Evolutionary conservation across 2,888 invertebrate genomes (phyloP).

Genomic region (Agonopterix arenella): DNA sequence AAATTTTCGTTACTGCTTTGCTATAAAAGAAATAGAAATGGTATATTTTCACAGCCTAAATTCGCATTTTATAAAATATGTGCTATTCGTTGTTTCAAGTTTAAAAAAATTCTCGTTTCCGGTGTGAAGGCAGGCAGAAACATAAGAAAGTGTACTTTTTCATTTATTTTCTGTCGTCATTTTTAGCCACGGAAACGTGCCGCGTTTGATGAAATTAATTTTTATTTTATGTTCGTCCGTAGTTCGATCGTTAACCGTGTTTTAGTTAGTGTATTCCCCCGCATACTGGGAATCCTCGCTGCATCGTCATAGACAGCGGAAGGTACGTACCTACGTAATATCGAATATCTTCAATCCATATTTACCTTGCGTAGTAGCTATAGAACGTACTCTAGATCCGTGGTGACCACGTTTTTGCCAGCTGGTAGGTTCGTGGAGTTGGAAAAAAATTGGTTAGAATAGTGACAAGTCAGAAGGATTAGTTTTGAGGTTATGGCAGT

Average conservation of each 20-base stretch:
- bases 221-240: conserved; percentile 55
- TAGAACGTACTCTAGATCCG: conserved; percentile 37
- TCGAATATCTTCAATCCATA: conserved; percentile 63
- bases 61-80: conserved; percentile 35
- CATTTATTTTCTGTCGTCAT: conserved; percentile 74
- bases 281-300: conserved; percentile 29
- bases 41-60: conserved; percentile 43
- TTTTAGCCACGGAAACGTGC: conserved; percentile 60
- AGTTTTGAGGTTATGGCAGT: conserved; percentile 23
- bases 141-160: conserved; percentile 71
- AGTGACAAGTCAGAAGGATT: conserved; percentile 13
- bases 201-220: conserved; percentile 52
- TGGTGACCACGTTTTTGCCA: conserved; percentile 73
- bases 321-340: conserved; percentile 60
- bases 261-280: conserved; percentile 35
- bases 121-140: conserved; percentile 71
- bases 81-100: conserved; percentile 41
- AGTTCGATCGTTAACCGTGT: conserved; percentile 37
- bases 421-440: conserved; percentile 59
- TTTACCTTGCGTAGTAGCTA: conserved; percentile 50
- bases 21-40: conserved; percentile 42
- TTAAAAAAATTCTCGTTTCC: conserved; percentile 64
- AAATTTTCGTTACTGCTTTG: conserved; percentile 32
- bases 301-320: conserved; percentile 64
- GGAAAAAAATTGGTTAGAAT: conserved; percentile 51